Evolutionary conservation across 2,888 invertebrate species (phyloP), one percentile per base, ranked within the genome.

Genomic region (Eucera pruinosa): DNA sequence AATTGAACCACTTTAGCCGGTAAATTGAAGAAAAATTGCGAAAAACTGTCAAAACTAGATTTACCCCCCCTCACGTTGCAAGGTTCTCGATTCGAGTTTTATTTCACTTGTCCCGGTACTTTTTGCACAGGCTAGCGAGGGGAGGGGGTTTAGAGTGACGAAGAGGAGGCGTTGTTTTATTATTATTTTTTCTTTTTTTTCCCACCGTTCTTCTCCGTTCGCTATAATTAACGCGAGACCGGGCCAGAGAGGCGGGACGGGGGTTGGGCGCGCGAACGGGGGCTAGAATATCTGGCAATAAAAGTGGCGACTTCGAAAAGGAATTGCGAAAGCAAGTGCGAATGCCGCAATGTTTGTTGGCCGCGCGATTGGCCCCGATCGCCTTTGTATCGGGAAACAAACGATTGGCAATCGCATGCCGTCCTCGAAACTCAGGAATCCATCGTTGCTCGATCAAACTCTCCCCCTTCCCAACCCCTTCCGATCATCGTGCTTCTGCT

Each of bases 371-470:
- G 89, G 87, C 89, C 89, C 89, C 88, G 89, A 88, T 89, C 85
- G 85, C 65, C 74, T 86, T 87, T 82, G 83, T 85, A 89, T 88
- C 89, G 88, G 88, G 87, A 89, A 89, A 89, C 86, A 88, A 80
- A 20, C 87, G 84, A 90, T 90, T 90, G 90, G 91, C 91, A 91
- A 89, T 89, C 89, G 87, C 88, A 83, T 86, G 83, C 86, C 87
- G 90, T 90, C 90, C 91, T 91, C 90, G 91, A 91, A 91, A 90
- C 89, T 87, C 83, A 86, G 88, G 88, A 89, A 90, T 90, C 86
- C 83, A 82, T 87, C 83, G 75, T 82, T 84, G 81, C 73, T 41
- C 69, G 82, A 81, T 67, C 81, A 57, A 64, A 72, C 33, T 23
- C 23, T 9, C 47, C 41, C 33, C 70, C 45, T 13, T 78, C n/a